Evolutionary conservation across 2,888 invertebrate genomes (phyloP).

Genomic region (Tuberolachnus salignus): DNA sequence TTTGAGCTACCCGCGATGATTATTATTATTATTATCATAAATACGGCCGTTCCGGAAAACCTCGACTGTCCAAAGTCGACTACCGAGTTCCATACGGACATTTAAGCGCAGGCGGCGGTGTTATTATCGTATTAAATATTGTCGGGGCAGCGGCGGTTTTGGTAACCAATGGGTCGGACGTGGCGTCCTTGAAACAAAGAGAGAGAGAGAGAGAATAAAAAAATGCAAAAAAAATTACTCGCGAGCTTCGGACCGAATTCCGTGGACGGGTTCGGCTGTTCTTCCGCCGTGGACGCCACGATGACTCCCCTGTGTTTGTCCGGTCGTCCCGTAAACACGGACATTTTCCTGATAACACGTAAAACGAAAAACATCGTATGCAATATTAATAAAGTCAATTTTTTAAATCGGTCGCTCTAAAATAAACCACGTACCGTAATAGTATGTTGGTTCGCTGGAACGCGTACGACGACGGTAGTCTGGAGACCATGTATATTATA

Average conservation of each 20-base stretch:
- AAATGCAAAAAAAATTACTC: constrained; percentile 48
- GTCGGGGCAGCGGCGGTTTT: constrained; percentile 4
- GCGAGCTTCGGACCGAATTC: constrained; percentile 45
- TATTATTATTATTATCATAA: too few species aligned
- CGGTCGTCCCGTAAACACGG: constrained; percentile 58
- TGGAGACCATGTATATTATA: constrained; percentile 23
- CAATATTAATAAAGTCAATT: too few species aligned
- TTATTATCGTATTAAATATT: not conserved
- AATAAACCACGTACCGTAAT: not conserved
- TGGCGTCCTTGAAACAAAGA: constrained; percentile 29
- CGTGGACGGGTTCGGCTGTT: not conserved
- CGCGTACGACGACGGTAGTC: not conserved
- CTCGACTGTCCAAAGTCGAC: not conserved
- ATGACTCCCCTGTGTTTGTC: constrained; percentile 78
- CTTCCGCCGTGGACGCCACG: constrained; percentile 67
- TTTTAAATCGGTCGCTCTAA: not conserved
- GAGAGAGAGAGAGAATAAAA: not conserved
- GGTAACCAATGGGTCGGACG: constrained; percentile 39
- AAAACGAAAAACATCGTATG: too few species aligned
- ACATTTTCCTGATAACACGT: constrained; percentile 52
- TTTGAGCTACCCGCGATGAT: not conserved
- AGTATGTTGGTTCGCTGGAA: not conserved
- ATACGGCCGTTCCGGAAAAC: not conserved
- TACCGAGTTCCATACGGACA: not conserved
- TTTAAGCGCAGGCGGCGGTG: too few species aligned